Base-by-base conservation (phyloP, 1,140 invertebrate genomes). In the Drosophila bocqueti region DNA sequence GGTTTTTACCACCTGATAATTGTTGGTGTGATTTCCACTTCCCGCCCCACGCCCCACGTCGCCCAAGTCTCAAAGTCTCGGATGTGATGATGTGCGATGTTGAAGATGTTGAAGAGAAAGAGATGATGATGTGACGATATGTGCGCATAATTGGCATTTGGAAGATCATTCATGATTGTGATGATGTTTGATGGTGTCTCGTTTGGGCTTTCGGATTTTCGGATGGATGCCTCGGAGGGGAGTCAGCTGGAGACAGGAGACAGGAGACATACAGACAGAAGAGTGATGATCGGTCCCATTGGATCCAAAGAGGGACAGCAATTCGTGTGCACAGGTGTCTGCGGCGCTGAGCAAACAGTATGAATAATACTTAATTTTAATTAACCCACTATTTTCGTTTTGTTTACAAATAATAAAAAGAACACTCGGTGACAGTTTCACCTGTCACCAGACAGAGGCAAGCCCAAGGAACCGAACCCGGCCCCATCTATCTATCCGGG, bases 291-390 rank as follows among this genome's bases (percentile, higher is more conserved):
- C 66, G 47, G 47, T 49, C 47, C 58, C 58, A 62, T 43, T 24
- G 24, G 65, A 47, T 55, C 64, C 76, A 57, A 24, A 24, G 38
- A 77, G 46, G 65, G 73, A 69, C 63, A 73, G 61, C 83, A 69
- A 65, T 65, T 59, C 83, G 71, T 79, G 76, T 86, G 65, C 79
- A 79, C 79, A 79, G 80, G 84, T 87, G 80, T 82, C 83, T 75
- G 63, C 83, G 84, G 85, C 84, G 78, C 85, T 89, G 81, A 90
- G 74, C 85, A 90, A 90, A 90, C 85, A 90, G 85, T 90, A 90
- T 90, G 85, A 87, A 90, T 90, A 89, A 90, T 90, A 69, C 85
- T 85, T 90, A 90, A 90, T 90, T 57, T 89, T 90, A 90, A 90
- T 89, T 87, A 84, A 87, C 78, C 81, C 63, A 87, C 87, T 84